Evolutionary conservation across 2,888 invertebrate species (phyloP).

Genomic region (Melitaea athalia): DNA sequence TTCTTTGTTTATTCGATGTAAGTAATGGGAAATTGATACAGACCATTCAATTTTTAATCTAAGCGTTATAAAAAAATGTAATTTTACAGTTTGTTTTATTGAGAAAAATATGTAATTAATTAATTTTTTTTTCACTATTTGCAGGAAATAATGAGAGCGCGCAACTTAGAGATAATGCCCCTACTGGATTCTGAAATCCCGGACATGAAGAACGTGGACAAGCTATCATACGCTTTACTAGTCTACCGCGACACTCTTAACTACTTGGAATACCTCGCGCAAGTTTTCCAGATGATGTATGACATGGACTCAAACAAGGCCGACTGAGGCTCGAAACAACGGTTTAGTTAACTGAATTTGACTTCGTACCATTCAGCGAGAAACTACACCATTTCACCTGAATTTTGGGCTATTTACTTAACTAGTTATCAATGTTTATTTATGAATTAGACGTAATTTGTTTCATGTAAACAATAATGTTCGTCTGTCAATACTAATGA

Average conservation of each 20-base stretch:
- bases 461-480: conserved; percentile 36
- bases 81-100: no score
- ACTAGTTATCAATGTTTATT: conserved; percentile 44
- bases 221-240: conserved; percentile 52
- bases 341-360: conserved; percentile 47
- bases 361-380: conserved; percentile 31
- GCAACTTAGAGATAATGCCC: conserved; percentile 58
- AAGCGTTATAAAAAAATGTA: no score
- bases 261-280: conserved; percentile 66
- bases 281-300: conserved; percentile 64
- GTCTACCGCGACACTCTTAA: conserved; percentile 70
- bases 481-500: conserved; percentile 8
- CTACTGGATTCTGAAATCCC: conserved; percentile 61
- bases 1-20: conserved; percentile 87
- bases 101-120: not conserved
- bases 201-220: conserved; percentile 52
- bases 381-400: conserved; percentile 31
- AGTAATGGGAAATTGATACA: conserved; percentile 48
- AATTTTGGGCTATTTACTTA: conserved; percentile 44
- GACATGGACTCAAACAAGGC: conserved; percentile 45
- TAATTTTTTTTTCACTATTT: conserved; percentile 40
- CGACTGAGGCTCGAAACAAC: conserved; percentile 46
- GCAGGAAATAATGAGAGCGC: conserved; percentile 66
- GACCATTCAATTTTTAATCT: not conserved
- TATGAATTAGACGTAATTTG: conserved; percentile 38